Conservation (phyloP, 23 tunicate species). For the Trididemnum nubilum region DNA sequence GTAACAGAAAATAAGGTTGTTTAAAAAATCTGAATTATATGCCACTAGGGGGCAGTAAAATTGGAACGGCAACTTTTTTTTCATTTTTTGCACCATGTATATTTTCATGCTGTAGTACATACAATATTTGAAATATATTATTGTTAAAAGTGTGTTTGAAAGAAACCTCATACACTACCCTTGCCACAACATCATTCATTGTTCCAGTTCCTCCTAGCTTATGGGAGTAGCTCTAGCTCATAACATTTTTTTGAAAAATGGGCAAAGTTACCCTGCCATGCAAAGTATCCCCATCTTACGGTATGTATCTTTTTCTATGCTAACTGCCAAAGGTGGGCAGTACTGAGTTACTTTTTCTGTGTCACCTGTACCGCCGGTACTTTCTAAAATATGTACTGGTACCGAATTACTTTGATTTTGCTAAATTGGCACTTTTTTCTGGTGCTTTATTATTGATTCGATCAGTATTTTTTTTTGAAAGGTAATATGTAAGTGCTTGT, state of each 20-base stretch:
- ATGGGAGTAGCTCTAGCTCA: background rate
- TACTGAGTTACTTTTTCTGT: no score
- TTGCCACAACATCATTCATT: background rate
- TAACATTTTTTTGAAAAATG: conserved; percentile 4
- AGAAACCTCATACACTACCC: background rate
- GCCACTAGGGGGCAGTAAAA: conserved; percentile 3
- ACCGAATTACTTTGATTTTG: no score
- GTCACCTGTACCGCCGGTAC: no score
- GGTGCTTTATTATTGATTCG: no score
- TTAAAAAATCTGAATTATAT: background rate
- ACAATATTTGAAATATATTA: no score
- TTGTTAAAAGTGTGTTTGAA: background rate
- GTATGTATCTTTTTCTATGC: no score
- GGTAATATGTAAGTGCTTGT: no score
- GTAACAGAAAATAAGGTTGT: conserved; percentile 3
- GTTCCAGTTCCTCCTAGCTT: background rate
- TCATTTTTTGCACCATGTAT: conserved; percentile 1
- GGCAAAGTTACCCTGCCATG: conserved; percentile 12
- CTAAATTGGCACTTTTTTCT: no score
- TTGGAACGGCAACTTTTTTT: background rate
- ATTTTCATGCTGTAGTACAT: no score
- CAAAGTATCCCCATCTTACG: conserved; percentile 36
- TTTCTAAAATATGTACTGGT: no score
- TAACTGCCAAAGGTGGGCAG: no score
- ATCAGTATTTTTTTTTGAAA: no score